These are phyloP conservation scores for Alcedo atthis DNA, from an alignment of 2,797 vertebrate genomes.

Conservation along the genomic window DNA sequence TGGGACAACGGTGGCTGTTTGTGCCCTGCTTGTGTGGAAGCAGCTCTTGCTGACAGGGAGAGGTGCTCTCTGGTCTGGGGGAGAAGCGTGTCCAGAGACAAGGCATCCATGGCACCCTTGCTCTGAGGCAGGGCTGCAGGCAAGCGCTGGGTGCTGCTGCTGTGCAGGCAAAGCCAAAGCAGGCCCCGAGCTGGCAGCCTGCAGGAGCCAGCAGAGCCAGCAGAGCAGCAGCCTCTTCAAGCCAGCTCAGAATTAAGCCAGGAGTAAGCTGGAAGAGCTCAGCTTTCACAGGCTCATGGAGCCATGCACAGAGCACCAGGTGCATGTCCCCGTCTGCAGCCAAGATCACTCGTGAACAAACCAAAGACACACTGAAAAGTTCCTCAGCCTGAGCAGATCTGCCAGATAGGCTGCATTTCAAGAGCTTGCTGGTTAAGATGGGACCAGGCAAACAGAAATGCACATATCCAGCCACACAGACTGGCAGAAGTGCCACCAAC, in stretches of 20 bases:
- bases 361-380: not conserved
- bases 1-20: not conserved
- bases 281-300: not conserved
- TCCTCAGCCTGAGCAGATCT: not conserved
- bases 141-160: not conserved
- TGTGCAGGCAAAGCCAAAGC: not conserved
- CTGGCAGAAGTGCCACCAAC: not conserved
- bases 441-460: not conserved
- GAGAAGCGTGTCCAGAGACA: not conserved
- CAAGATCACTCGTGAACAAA: constrained; percentile 26
- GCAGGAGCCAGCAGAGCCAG: not conserved
- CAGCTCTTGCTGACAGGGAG: not conserved
- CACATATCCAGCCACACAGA: not conserved
- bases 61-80: not conserved
- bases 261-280: not conserved
- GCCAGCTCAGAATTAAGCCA: not conserved
- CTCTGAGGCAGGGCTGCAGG: not conserved
- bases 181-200: not conserved
- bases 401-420: constrained; percentile 2
- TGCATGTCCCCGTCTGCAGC: not conserved
- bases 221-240: not conserved
- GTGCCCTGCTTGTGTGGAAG: not conserved
- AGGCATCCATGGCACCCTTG: accelerated
- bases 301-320: not conserved
- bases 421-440: not conserved